These are phyloP conservation scores for Tinamus major DNA, from an alignment of 2,797 vertebrate species.

Conservation along the genomic window DNA sequence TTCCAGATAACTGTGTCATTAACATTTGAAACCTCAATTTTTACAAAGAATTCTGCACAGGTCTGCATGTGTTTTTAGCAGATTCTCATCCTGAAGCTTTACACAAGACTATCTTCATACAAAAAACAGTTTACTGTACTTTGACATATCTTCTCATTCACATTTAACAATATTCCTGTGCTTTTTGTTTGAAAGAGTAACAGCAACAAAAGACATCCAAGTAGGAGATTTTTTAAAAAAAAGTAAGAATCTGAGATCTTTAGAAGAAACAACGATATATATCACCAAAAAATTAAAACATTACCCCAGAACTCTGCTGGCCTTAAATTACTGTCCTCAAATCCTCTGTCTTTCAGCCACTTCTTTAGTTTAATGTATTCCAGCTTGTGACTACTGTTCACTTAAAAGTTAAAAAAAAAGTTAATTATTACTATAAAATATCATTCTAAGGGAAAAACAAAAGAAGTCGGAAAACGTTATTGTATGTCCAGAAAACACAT, in stretches of 20 bases:
- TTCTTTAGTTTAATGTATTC: constrained; percentile 86
- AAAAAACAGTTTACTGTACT: neutral
- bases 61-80: neutral
- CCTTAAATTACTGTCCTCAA: constrained; percentile 81
- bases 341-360: constrained; percentile 89
- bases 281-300: neutral
- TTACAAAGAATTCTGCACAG: neutral
- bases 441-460: neutral
- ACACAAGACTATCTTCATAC: neutral
- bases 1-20: neutral
- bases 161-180: neutral
- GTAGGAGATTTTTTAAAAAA: neutral
- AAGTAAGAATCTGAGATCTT: neutral
- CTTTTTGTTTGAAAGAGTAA: neutral
- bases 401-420: constrained; percentile 68
- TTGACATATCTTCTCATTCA: neutral
- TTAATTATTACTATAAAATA: neutral
- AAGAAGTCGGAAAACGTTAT: neutral
- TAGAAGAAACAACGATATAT: neutral
- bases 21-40: neutral
- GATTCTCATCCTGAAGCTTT: neutral
- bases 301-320: constrained; percentile 87
- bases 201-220: neutral
- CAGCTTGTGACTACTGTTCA: constrained; percentile 81
- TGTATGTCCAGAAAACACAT: neutral